Percentiles rank a stretch among this genome's conserved stretches.
These are phyloP conservation scores for Tyrannus savana DNA, from an alignment of 2,113 vertebrate species.

Conservation along the genomic window DNA sequence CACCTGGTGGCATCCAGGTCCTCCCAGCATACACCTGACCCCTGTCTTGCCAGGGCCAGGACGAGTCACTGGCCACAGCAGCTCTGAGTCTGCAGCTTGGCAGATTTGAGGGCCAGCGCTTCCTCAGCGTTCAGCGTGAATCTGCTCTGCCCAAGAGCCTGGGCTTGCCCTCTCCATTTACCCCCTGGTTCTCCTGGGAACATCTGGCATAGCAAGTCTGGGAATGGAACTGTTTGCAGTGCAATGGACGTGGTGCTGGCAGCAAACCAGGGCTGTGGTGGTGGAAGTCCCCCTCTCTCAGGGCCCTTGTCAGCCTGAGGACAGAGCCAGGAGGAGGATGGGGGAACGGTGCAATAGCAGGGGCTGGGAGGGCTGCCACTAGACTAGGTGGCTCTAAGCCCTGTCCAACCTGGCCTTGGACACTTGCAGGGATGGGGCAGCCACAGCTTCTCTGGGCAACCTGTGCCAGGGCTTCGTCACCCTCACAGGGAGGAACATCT, in stretches of 20 bases:
- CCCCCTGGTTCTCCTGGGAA: not conserved
- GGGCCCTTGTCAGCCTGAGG: not conserved
- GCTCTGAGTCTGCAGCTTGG: not conserved
- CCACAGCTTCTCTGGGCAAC: not conserved
- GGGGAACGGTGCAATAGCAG: not conserved
- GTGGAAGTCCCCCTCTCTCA: not conserved
- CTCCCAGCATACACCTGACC: not conserved
- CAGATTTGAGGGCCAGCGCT: fast-evolving
- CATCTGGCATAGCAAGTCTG: not conserved
- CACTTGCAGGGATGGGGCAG: not conserved
- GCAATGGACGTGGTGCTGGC: fast-evolving
- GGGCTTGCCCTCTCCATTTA: not conserved
- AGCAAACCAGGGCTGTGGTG: not conserved
- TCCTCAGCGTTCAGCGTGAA: fast-evolving
- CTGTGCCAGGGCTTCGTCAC: not conserved
- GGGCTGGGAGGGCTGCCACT: not conserved
- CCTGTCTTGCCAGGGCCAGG: not conserved
- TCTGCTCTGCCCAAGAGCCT: not conserved
- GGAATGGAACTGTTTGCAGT: not conserved
- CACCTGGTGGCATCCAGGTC: not conserved
- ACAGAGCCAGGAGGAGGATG: not conserved
- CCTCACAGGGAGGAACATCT: not conserved
- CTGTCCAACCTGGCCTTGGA: fast-evolving
- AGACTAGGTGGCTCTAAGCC: not conserved
- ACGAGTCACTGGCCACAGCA: not conserved